Evolutionary conservation across 2,113 vertebrate species (phyloP).

Genomic region (Hydrochoerus hydrochaeris): DNA sequence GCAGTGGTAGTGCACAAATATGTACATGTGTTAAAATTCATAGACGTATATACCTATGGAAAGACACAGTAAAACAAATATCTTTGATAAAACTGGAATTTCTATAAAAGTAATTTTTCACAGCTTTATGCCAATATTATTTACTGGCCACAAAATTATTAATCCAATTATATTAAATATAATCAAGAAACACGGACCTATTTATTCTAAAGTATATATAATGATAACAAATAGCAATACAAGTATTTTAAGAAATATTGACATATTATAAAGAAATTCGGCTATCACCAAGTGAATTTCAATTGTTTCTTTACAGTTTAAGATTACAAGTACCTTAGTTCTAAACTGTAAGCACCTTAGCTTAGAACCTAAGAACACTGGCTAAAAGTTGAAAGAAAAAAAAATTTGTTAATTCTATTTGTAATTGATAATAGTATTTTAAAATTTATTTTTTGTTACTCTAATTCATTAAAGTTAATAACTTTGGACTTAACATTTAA

Average conservation of each 20-base stretch:
- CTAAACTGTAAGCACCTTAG: neutral
- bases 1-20: neutral
- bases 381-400: slow-evolving; percentile 9
- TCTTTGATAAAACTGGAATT: slow-evolving; percentile 58
- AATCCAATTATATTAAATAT: slow-evolving; percentile 17
- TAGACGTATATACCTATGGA: neutral
- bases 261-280: slow-evolving; percentile 7
- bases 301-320: slow-evolving; percentile 61
- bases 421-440: neutral
- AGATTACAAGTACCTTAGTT: slow-evolving; percentile 28
- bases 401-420: neutral
- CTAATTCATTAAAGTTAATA: slow-evolving; percentile 29
- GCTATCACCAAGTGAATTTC: slow-evolving; percentile 26
- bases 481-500: neutral
- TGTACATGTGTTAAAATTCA: neutral
- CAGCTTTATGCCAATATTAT: slow-evolving; percentile 31
- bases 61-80: neutral
- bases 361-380: slow-evolving; percentile 43
- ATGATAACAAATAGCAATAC: slow-evolving; percentile 31
- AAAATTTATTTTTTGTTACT: slow-evolving; percentile 17
- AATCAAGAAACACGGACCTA: slow-evolving; percentile 23
- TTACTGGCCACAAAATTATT: slow-evolving; percentile 49
- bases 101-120: slow-evolving; percentile 38
- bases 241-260: slow-evolving; percentile 43
- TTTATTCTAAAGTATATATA: slow-evolving; percentile 43